phyloP scores from a whole-genome alignment of 2,113 vertebrate genomes.

The Tetrao urogallus region DNA sequence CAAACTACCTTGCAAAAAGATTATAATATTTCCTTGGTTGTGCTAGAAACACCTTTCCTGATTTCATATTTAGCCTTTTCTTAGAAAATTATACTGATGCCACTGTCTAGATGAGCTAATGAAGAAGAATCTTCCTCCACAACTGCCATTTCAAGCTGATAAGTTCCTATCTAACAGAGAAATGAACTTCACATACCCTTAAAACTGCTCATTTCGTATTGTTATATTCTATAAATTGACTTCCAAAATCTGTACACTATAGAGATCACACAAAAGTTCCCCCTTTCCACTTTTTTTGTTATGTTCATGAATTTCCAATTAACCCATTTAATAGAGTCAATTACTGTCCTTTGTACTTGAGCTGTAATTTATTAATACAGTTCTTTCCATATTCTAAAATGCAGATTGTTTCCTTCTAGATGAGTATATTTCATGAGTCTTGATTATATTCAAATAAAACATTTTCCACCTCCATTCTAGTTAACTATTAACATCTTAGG shows the following conservation, averaged over 20 bases:
- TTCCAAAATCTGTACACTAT: neutral
- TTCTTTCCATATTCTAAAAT: neutral
- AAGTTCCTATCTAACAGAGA: neutral
- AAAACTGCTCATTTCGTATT: neutral
- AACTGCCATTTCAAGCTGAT: neutral
- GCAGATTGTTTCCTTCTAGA: neutral
- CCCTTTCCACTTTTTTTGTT: neutral
- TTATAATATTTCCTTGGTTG: neutral
- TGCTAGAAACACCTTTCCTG: neutral
- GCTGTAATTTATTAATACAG: neutral
- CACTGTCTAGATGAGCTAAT: neutral
- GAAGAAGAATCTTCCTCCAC: neutral
- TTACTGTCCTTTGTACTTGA: neutral
- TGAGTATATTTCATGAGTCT: neutral
- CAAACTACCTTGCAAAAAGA: neutral
- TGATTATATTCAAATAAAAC: neutral
- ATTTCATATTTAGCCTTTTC: neutral
- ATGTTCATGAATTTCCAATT: neutral
- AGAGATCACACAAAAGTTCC: neutral
- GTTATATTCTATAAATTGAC: neutral
- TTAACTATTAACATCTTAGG: neutral
- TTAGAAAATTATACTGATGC: neutral
- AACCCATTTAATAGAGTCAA: neutral
- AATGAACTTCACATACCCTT: neutral
- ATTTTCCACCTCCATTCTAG: neutral